phyloP scores from a whole-genome alignment of 2,888 invertebrate genomes.

The Drosophila mettleri region DNA sequence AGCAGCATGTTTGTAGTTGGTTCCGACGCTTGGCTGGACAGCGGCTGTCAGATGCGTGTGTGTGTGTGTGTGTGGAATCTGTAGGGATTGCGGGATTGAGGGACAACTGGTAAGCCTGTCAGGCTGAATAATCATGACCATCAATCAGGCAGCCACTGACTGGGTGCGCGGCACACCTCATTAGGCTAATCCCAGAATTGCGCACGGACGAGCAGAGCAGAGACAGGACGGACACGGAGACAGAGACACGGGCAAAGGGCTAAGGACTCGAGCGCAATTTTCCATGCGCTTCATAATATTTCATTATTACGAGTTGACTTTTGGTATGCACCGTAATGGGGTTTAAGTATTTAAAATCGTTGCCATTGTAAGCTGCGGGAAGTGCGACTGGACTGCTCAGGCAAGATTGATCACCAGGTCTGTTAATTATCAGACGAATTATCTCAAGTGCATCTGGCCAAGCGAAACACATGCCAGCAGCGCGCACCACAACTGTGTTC shows the following conservation, averaged over 20 bases:
- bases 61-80: background rate
- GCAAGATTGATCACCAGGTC: conserved; percentile 48
- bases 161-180: conserved; percentile 72
- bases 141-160: conserved; percentile 66
- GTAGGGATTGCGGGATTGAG: conserved; percentile 3
- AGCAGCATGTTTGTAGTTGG: conserved; percentile 32
- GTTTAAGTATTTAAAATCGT: conserved; percentile 22
- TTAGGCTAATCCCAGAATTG: conserved; percentile 75
- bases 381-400: conserved; percentile 1
- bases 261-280: conserved; percentile 40
- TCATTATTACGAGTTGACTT: conserved; percentile 71
- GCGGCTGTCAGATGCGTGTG: background rate
- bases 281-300: conserved; percentile 62
- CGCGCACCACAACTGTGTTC: conserved; percentile 10
- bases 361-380: conserved; percentile 6
- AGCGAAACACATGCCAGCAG: conserved; percentile 7
- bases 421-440: conserved; percentile 53
- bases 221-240: background rate
- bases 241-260: conserved; percentile 4
- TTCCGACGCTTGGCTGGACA: conserved; percentile 12
- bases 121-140: conserved; percentile 75
- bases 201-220: conserved; percentile 68
- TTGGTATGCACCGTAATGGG: conserved; percentile 16
- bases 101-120: conserved; percentile 60
- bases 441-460: conserved; percentile 32